phyloP scores from a whole-genome alignment of 2,888 invertebrate genomes.

The Dynastes maya region DNA sequence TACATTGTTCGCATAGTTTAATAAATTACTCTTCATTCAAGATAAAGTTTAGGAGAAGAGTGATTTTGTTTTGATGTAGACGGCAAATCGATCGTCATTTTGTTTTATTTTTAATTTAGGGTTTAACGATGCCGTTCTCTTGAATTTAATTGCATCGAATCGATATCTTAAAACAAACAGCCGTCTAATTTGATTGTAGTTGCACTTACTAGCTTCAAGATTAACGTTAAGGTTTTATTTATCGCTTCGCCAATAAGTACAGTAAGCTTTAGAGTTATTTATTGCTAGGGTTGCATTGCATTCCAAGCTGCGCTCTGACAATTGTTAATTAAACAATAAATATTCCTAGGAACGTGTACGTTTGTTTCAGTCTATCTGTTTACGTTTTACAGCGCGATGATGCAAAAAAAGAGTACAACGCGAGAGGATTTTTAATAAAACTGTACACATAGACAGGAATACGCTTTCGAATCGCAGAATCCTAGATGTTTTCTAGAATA shows the following conservation, averaged over 20 bases:
- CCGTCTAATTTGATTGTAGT: conserved; percentile 40
- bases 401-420: conserved; percentile 7
- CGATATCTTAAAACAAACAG: conserved; percentile 36
- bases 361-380: background rate
- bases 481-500: too few relatives aligned
- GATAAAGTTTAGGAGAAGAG: too few relatives aligned
- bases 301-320: conserved; percentile 54
- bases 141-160: background rate
- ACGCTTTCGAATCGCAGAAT: too few relatives aligned
- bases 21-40: too few relatives aligned
- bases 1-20: too few relatives aligned
- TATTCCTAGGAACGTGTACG: conserved; percentile 44
- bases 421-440: conserved; percentile 32
- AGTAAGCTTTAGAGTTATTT: conserved; percentile 54
- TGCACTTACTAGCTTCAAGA: conserved; percentile 45
- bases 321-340: conserved; percentile 57
- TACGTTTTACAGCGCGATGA: background rate
- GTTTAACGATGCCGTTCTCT: background rate
- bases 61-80: too few relatives aligned
- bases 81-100: background rate
- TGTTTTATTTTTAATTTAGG: background rate
- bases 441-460: background rate
- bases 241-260: conserved; percentile 53
- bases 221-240: conserved; percentile 54
- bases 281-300: conserved; percentile 54